Evolutionary conservation across 2,888 invertebrate species (phyloP).

Genomic region (Synergus gifuensis): DNA sequence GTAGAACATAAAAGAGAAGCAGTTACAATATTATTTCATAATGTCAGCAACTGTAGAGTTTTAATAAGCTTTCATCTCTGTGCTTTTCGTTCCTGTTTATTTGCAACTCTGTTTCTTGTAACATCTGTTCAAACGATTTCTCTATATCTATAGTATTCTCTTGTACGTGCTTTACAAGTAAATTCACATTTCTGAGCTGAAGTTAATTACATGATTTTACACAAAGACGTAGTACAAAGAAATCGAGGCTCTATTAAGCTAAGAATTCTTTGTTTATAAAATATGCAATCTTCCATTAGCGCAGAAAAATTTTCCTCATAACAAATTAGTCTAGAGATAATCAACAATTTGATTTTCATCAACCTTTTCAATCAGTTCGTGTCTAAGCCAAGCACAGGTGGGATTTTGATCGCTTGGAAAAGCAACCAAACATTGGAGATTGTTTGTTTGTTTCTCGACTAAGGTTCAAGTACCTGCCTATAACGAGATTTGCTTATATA

Average conservation of each 20-base stretch:
- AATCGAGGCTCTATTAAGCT: not conserved
- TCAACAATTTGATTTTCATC: not conserved
- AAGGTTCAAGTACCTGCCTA: slow-evolving; percentile 18
- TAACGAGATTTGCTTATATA: slow-evolving; percentile 23
- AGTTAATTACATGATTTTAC: not conserved
- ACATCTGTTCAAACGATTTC: not conserved
- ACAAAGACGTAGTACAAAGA: not conserved
- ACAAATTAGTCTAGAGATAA: too few relatives aligned
- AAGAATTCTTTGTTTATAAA: not conserved
- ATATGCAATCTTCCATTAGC: too few relatives aligned
- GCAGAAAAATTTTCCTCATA: too few relatives aligned
- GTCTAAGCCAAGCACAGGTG: slow-evolving; percentile 7
- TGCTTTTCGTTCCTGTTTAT: not conserved
- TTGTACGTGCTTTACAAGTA: not conserved
- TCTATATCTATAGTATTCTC: not conserved
- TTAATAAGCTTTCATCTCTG: not conserved
- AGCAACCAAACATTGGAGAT: slow-evolving; percentile 19
- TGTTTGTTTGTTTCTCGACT: not conserved
- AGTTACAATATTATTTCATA: not conserved
- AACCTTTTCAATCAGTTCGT: not conserved
- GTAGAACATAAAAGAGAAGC: not conserved
- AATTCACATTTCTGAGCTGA: not conserved
- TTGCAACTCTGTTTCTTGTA: not conserved
- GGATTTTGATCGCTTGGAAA: slow-evolving; percentile 7
- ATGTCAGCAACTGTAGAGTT: not conserved